Evolutionary conservation across 2,113 vertebrate genomes (phyloP), one percentile per base, ranked within the genome.

Genomic region (Meleagris gallopavo): DNA sequence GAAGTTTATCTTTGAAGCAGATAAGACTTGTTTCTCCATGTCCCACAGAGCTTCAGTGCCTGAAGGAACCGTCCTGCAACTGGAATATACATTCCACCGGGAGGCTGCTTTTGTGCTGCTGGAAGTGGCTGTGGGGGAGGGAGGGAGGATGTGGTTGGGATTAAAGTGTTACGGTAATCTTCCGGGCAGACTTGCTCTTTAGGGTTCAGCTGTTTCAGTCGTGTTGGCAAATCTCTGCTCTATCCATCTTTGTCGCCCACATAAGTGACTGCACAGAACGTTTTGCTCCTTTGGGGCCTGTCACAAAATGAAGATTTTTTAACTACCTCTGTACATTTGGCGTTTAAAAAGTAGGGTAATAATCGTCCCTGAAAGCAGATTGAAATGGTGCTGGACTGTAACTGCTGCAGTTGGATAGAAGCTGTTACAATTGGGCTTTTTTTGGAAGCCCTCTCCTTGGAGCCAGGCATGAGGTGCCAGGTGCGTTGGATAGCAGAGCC

Each of bases 221-320:
- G 86, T 52, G 75, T 12, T 62, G 89, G 52, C 91, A 77, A 38
- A 65, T 86, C 41, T 85, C 57, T 45, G 21, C 74, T 70, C 87
- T 67, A 19, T 54, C 86, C 43, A 9, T 90, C 71, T 82, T 65
- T 69, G 50, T 91, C 69, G 81, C 50, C 54, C 69, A 81, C 46
- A 60, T 32, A 88, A 74, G 29, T 50, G 60, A 60, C 77, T 77
- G 66, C n/a, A 27, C 2, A 20, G 45, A 81, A 86, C 66, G 14
- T 78, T 86, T 70, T 78, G 55, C 55, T 79, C 48, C 43, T 69
- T 40, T 41, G 76, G 25, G 73, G n/a, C 45, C 34, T 71, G 61
- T 86, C 52, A 86, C 73, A 46, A 77, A 80, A 80, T 25, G 30
- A 76, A 71, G 41, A n/a, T 60, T 71, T 93, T 57, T 16, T 17